Evolutionary conservation across 92 coral and sea anemone genomes (phyloP), one percentile per base, ranked within the genome.

Genomic region (Chrysogorgia sp.): DNA sequence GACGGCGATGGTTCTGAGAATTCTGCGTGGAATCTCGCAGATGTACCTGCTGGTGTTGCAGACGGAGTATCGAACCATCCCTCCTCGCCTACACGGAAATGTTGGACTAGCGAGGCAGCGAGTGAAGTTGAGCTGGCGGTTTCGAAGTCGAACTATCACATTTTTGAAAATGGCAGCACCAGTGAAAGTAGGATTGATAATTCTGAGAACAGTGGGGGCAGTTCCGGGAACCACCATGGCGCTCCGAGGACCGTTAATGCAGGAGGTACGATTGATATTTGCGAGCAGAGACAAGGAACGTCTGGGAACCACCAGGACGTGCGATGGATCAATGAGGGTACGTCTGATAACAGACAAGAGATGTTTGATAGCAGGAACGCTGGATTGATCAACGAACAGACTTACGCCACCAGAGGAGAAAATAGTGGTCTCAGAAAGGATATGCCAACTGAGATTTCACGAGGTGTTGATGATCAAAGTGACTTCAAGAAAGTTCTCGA

Each of bases 331-430:
- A n/a, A n/a, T n/a, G n/a, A n/a, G n/a, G n/a, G n/a, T n/a, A n/a
- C n/a, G n/a, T n/a, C 81, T 60, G 2, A 41, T 71, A 76, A 76
- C 81, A 60, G 63, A 60, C 59, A 76, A 61, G 32, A 76, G 63
- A 13, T 76, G 81, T 61, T 76, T 76, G 70, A 69, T 60, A 78
- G 75, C 76, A 34, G 83, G 83, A n/a, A n/a, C n/a, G n/a, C n/a
- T 15, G 53, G 53, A 47, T 47, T 47, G n/a, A 47, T 47, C 53
- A 47, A 15, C 53, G n/a, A n/a, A 15, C 53, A 47, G 7, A 6
- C n/a, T 5, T 5, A 5, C 6, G 12, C 43, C 43, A 7, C 53
- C 2, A 15, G 53, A 47, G 15, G 15, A n/a, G n/a, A 2, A 2
- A n/a, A 47, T 47, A 15, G n/a, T 15, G 53, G 14, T 15, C 2